Evolutionary conservation across 2,113 vertebrate genomes (phyloP).

Genomic region (Erpornis zantholeuca): DNA sequence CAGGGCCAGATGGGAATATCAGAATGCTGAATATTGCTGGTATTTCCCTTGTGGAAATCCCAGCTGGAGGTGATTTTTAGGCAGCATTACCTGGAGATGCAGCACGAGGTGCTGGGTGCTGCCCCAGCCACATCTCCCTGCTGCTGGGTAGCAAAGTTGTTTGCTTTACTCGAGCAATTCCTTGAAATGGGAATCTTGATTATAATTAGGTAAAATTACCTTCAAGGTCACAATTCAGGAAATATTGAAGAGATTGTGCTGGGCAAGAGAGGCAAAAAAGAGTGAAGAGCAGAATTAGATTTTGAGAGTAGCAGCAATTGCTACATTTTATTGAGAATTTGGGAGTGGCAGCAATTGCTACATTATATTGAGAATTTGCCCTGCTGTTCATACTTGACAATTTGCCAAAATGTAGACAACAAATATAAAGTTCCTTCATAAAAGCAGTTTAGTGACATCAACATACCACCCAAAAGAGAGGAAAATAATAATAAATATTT

Average conservation of each 20-base stretch:
- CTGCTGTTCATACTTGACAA: neutral
- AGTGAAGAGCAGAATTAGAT: neutral
- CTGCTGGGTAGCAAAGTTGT: neutral
- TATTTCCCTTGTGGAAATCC: neutral
- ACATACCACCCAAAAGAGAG: neutral
- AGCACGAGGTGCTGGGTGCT: neutral
- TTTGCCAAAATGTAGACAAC: neutral
- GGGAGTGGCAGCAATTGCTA: neutral
- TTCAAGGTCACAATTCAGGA: neutral
- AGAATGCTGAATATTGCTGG: neutral
- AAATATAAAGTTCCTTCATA: neutral
- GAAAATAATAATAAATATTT: neutral
- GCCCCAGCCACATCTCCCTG: neutral
- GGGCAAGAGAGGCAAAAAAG: neutral
- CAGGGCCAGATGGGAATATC: neutral
- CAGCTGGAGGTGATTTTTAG: neutral
- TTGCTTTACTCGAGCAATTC: neutral
- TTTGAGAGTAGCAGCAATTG: neutral
- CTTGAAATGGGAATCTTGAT: neutral
- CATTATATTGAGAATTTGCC: neutral
- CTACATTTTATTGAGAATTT: neutral
- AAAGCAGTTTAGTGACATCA: neutral
- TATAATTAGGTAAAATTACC: neutral
- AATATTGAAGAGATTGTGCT: neutral
- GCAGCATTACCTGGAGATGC: neutral